Conservation (phyloP, 1,140 invertebrate genomes). For the Oppia nitens region DNA sequence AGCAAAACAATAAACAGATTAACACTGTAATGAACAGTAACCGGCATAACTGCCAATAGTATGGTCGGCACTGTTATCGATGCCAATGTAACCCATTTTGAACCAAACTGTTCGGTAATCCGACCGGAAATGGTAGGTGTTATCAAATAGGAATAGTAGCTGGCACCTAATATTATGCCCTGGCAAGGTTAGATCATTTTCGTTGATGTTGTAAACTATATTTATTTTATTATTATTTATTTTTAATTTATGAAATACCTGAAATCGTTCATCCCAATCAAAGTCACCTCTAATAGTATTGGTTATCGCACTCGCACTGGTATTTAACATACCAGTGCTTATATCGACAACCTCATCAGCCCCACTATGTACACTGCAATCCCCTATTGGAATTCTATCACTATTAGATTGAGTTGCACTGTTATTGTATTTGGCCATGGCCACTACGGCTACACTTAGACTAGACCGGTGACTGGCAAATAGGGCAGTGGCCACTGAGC, state of each 20-base stretch:
- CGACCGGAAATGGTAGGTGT: constrained; percentile 26
- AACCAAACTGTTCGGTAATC: constrained; percentile 28
- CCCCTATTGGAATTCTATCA: too few relatives aligned
- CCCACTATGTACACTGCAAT: too few relatives aligned
- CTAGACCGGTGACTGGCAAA: constrained; percentile 88
- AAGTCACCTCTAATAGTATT: constrained; percentile 17
- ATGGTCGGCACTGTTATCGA: not conserved
- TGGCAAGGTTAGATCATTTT: constrained; percentile 18
- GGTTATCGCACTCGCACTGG: not conserved
- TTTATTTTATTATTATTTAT: not conserved
- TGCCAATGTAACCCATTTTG: constrained; percentile 21
- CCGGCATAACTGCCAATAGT: not conserved
- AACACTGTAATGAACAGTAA: constrained; percentile 30
- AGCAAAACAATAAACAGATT: not conserved
- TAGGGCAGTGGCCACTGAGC: constrained; percentile 78
- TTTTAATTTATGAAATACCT: not conserved
- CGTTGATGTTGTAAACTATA: not conserved
- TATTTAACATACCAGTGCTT: too few relatives aligned
- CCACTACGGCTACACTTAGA: constrained; percentile 88
- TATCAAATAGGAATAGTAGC: constrained; percentile 32
- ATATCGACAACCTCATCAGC: too few relatives aligned
- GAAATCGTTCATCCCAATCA: constrained; percentile 7
- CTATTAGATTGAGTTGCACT: not conserved
- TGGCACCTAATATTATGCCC: constrained; percentile 29
- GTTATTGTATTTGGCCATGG: constrained; percentile 55